Percentiles rank a stretch among this genome's conserved stretches.
Conservation (phyloP, 2,113 vertebrate genomes). For the Rhineura floridana region DNA sequence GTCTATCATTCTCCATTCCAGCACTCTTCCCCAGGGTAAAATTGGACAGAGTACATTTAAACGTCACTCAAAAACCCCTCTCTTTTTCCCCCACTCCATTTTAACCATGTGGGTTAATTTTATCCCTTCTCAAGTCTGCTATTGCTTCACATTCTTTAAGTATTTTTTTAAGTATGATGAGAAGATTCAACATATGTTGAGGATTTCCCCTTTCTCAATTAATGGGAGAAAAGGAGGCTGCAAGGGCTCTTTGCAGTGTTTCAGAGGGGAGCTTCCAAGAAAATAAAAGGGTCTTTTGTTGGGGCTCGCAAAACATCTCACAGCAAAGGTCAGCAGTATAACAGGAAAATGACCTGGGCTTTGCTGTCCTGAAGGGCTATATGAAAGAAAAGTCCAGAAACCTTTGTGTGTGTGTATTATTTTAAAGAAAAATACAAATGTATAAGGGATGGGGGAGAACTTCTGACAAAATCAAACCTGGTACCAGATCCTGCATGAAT, state of each 20-base stretch:
- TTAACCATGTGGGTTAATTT: not conserved
- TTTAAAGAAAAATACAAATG: too few relatives aligned
- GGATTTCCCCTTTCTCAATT: slow-evolving; percentile 8
- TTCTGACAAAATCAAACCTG: too few relatives aligned
- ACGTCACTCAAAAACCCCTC: slow-evolving; percentile 15
- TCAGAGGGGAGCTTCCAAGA: not conserved
- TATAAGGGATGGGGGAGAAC: too few relatives aligned
- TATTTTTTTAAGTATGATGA: slow-evolving; percentile 60
- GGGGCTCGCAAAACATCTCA: not conserved
- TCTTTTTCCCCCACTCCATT: not conserved
- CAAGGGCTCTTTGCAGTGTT: not conserved
- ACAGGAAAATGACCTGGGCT: not conserved
- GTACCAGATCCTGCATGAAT: too few relatives aligned
- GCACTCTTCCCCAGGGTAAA: not conserved
- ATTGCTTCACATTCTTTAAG: slow-evolving; percentile 62
- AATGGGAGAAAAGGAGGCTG: fast-evolving
- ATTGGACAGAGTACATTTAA: fast-evolving
- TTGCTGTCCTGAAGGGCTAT: not conserved
- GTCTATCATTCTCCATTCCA: not conserved
- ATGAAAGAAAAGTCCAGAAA: not conserved
- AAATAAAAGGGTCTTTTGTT: not conserved
- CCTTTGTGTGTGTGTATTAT: too few relatives aligned
- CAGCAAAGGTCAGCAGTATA: not conserved
- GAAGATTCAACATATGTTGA: slow-evolving; percentile 34
- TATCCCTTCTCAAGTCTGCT: slow-evolving; percentile 28